A percentile compares a stretch with the other conserved stretches of the same genome.
These are phyloP conservation scores for Melanargia galathea DNA, from an alignment of 2,888 invertebrate genomes.

Conservation along the genomic window DNA sequence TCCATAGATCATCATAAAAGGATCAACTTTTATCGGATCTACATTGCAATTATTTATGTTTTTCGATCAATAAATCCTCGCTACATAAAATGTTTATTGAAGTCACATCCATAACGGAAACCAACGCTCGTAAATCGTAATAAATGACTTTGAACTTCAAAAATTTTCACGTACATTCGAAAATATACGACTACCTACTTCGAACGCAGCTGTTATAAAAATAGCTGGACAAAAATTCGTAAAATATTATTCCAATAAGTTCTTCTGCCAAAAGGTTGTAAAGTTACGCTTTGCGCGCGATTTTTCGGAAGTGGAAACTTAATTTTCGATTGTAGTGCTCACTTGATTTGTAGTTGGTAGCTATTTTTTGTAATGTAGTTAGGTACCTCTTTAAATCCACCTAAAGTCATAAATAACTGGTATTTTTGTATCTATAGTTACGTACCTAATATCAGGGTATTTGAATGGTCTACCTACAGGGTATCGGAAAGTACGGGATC, in stretches of 20 bases:
- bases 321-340: background rate
- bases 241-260: background rate
- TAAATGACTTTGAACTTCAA: conserved; percentile 9
- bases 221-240: conserved; percentile 4
- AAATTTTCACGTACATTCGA: background rate
- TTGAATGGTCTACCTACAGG: too few relatives aligned
- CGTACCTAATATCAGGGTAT: too few relatives aligned
- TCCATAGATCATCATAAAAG: background rate
- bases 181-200: background rate
- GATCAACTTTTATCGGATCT: conserved; percentile 9
- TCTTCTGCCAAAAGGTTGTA: conserved; percentile 6
- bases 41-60: conserved; percentile 14
- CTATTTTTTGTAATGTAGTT: background rate
- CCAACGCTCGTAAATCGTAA: conserved; percentile 5
- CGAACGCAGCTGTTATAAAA: background rate
- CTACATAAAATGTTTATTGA: conserved; percentile 7
- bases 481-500: too few relatives aligned
- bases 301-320: background rate
- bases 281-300: background rate
- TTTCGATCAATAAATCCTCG: conserved; percentile 8
- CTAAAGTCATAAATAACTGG: too few relatives aligned
- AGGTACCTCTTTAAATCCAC: too few relatives aligned
- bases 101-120: conserved; percentile 11
- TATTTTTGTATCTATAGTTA: too few relatives aligned
- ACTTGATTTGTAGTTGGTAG: background rate